phyloP scores from a whole-genome alignment of 2,113 vertebrate genomes.

The Myiagra hebetior region DNA sequence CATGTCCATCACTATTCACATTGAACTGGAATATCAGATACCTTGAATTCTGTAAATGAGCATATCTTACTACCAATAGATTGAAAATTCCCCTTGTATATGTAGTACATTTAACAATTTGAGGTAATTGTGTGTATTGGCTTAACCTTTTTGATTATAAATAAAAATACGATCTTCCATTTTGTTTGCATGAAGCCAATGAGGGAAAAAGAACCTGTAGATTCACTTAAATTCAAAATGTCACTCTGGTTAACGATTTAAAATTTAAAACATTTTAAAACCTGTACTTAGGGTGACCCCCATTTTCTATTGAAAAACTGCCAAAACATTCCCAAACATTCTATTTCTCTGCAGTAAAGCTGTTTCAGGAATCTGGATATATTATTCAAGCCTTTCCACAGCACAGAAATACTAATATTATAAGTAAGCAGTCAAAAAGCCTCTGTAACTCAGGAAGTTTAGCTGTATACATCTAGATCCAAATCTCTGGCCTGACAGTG shows the following conservation, averaged over 20 bases:
- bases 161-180: not conserved
- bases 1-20: not conserved
- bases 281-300: not conserved
- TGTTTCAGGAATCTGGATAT: not conserved
- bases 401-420: not conserved
- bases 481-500: not conserved
- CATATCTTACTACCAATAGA: not conserved
- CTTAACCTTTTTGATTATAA: not conserved
- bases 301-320: not conserved
- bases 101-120: not conserved
- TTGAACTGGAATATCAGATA: not conserved
- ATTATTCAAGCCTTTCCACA: not conserved
- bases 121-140: not conserved
- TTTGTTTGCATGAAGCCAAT: not conserved
- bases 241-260: not conserved
- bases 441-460: not conserved
- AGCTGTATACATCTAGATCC: not conserved
- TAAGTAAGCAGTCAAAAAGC: not conserved
- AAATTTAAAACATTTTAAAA: not conserved
- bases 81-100: not conserved
- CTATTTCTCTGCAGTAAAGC: not conserved
- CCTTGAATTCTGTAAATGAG: not conserved
- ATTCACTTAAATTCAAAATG: not conserved
- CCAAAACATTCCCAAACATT: not conserved
- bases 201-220: not conserved